Evolutionary conservation across 2,113 vertebrate genomes (phyloP).

Genomic region (Riparia riparia): DNA sequence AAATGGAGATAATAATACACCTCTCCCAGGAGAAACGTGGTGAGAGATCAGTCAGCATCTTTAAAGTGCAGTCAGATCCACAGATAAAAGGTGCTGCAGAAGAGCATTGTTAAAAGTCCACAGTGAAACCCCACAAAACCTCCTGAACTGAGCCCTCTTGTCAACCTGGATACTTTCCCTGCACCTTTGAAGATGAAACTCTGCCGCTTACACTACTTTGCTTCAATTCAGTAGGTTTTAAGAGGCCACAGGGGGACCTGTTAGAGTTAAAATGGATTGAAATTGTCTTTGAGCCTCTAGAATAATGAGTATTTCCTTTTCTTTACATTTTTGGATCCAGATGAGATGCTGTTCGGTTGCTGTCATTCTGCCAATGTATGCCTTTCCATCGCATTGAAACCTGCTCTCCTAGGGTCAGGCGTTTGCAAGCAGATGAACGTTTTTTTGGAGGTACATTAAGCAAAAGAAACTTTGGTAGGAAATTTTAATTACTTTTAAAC

Average conservation of each 20-base stretch:
- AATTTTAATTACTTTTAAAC: constrained; percentile 71
- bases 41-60: constrained; percentile 7
- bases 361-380: constrained; percentile 50
- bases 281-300: constrained; percentile 74
- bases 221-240: constrained; percentile 78
- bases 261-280: constrained; percentile 75
- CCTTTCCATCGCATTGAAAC: constrained; percentile 45
- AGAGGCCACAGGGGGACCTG: constrained; percentile 71
- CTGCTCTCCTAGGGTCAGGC: constrained; percentile 52
- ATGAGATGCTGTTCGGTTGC: constrained; percentile 55
- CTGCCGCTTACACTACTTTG: constrained; percentile 55
- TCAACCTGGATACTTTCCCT: constrained; percentile 69
- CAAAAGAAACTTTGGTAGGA: constrained; percentile 55
- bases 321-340: constrained; percentile 76
- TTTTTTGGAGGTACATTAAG: constrained; percentile 59
- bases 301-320: constrained; percentile 77
- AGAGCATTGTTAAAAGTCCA: constrained; percentile 39
- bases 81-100: background rate
- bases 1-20: background rate
- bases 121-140: constrained; percentile 35
- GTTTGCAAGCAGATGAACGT: constrained; percentile 2
- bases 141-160: constrained; percentile 70
- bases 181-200: constrained; percentile 76
- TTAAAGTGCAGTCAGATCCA: constrained; percentile 6
- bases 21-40: background rate